phyloP scores from a whole-genome alignment of 2,113 vertebrate genomes.

The Alouatta palliata region DNA sequence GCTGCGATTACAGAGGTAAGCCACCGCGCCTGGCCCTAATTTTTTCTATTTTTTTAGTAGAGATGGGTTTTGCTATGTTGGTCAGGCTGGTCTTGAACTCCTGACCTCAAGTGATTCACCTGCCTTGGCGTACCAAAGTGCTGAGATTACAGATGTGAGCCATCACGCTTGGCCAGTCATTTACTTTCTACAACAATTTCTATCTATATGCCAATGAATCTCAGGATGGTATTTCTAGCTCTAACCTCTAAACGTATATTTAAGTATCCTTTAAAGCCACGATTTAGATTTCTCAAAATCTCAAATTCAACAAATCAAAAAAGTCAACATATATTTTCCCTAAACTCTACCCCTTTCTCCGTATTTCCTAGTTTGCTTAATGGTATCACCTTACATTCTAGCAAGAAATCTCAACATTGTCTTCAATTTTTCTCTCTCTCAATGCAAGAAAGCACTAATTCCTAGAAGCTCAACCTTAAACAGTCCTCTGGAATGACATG shows the following conservation, averaged over 20 bases:
- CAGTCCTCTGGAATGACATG: not conserved
- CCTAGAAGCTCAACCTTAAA: not conserved
- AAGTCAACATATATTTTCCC: not conserved
- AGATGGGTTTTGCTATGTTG: too few relatives aligned
- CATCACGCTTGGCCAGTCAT: not conserved
- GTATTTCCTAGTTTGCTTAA: not conserved
- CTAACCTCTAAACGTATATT: not conserved
- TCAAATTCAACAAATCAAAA: not conserved
- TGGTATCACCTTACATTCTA: not conserved
- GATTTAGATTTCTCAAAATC: constrained; percentile 13
- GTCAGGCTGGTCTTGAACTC: too few relatives aligned
- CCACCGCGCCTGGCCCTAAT: too few relatives aligned
- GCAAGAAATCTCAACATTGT: not conserved
- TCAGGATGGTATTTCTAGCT: not conserved
- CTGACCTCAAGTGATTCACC: too few relatives aligned
- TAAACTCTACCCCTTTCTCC: not conserved
- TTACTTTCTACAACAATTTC: not conserved
- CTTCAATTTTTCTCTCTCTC: not conserved
- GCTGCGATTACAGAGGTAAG: too few relatives aligned
- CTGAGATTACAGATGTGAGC: too few relatives aligned
- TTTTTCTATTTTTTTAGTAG: too few relatives aligned
- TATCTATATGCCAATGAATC: not conserved
- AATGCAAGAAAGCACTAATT: not conserved
- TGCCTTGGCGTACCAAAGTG: too few relatives aligned
- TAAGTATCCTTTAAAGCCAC: not conserved